These are phyloP conservation scores for Fissipunctia ypsillon DNA, from an alignment of 2,888 invertebrate genomes.

Conservation along the genomic window DNA sequence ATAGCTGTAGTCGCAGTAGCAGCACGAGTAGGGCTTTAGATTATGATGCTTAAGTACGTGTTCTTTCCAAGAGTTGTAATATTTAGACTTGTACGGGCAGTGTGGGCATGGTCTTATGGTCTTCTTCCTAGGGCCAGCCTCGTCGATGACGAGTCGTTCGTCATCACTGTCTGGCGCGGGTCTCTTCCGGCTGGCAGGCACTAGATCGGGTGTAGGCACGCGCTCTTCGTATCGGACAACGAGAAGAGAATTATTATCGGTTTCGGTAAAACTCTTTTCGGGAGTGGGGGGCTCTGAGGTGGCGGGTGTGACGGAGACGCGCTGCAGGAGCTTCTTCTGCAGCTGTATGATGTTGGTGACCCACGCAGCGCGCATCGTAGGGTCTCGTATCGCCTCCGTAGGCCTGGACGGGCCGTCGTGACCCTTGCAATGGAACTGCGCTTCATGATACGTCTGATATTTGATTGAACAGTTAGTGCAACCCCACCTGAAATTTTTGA, in stretches of 20 bases:
- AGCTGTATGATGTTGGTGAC: constrained; percentile 71
- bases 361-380: constrained; percentile 77
- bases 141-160: constrained; percentile 77
- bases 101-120: constrained; percentile 71
- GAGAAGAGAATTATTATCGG: constrained; percentile 82
- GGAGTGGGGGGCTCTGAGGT: constrained; percentile 17
- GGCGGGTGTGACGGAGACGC: constrained; percentile 11
- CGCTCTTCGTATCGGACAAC: constrained; percentile 82
- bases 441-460: constrained; percentile 84
- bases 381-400: constrained; percentile 77
- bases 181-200: constrained; percentile 56
- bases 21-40: constrained; percentile 84
- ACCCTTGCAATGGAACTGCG: constrained; percentile 83
- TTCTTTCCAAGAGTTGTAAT: constrained; percentile 71
- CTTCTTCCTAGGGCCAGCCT: constrained; percentile 55
- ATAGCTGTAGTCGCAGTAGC: constrained; percentile 79
- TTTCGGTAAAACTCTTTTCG: constrained; percentile 45
- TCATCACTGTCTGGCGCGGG: constrained; percentile 76
- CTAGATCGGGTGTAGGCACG: constrained; percentile 74
- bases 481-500: constrained; percentile 79
- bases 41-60: constrained; percentile 88
- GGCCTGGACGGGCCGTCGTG: constrained; percentile 75
- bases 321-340: constrained; percentile 75
- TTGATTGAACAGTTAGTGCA: constrained; percentile 79
- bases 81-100: constrained; percentile 73